Percentiles rank a stretch among this genome's conserved stretches.
Evolutionary conservation across 2,888 invertebrate species (phyloP).

Genomic region (Erebia palarica): DNA sequence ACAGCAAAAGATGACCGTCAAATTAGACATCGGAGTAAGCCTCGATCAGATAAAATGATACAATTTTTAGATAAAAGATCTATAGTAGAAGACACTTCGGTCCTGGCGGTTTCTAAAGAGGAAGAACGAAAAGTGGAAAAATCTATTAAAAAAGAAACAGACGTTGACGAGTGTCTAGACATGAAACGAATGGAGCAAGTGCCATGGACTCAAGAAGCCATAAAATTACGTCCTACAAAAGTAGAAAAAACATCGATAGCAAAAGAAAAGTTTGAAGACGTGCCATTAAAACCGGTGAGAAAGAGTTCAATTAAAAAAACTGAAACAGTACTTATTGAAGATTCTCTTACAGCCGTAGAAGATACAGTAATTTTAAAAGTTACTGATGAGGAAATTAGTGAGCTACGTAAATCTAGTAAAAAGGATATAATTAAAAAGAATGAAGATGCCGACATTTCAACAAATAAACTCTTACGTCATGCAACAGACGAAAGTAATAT

Average conservation of each 20-base stretch:
- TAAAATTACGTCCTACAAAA: conserved; percentile 83
- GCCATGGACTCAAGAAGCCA: conserved; percentile 85
- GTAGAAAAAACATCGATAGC: conserved; percentile 78
- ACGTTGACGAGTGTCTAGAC: neutral
- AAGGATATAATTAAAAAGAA: conserved; percentile 23
- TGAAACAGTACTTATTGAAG: conserved; percentile 71
- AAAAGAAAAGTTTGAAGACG: conserved; percentile 79
- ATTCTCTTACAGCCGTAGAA: conserved; percentile 81
- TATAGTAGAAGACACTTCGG: neutral
- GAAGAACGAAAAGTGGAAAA: conserved; percentile 6
- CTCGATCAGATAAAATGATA: conserved; percentile 3
- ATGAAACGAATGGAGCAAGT: conserved; percentile 53
- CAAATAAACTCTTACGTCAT: conserved; percentile 55
- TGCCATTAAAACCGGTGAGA: conserved; percentile 60
- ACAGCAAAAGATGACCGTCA: conserved; percentile 21
- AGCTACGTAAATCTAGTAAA: neutral
- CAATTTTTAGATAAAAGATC: conserved; percentile 8
- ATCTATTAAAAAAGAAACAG: neutral
- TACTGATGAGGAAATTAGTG: conserved; percentile 42
- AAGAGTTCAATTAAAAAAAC: conserved; percentile 60
- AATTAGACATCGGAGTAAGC: conserved; percentile 19
- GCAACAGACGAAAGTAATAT: conserved; percentile 72
- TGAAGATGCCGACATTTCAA: conserved; percentile 47
- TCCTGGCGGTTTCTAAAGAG: conserved; percentile 1
- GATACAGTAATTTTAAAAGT: conserved; percentile 77